Conservation (phyloP, 2,797 vertebrate species). For the Moxostoma hubbsi region DNA sequence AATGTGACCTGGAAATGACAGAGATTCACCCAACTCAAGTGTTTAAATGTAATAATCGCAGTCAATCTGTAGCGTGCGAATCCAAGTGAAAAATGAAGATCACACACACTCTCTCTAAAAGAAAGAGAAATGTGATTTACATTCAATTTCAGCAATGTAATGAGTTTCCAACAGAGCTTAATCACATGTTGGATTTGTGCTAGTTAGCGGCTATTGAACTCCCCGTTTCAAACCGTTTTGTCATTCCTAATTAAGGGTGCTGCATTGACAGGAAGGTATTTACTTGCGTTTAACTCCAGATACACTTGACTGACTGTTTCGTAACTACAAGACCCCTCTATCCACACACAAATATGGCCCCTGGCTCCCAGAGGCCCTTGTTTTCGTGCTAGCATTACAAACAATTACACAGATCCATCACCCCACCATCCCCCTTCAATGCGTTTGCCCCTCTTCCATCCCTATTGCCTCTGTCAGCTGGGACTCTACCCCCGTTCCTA, state of each 20-base stretch:
- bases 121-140: slow-evolving; percentile 37
- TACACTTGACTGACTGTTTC: slow-evolving; percentile 71
- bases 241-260: slow-evolving; percentile 68
- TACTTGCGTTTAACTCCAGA: slow-evolving; percentile 77
- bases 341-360: slow-evolving; percentile 33
- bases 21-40: background rate
- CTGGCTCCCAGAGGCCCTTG: slow-evolving; percentile 68
- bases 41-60: background rate
- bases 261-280: slow-evolving; percentile 78
- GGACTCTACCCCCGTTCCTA: slow-evolving; percentile 60
- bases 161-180: slow-evolving; percentile 55
- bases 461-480: slow-evolving; percentile 58
- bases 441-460: slow-evolving; percentile 60
- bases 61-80: background rate
- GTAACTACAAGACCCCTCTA: slow-evolving; percentile 59
- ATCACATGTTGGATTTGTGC: slow-evolving; percentile 54
- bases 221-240: slow-evolving; percentile 41
- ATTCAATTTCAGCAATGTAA: slow-evolving; percentile 42
- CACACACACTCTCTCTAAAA: background rate
- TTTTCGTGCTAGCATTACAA: slow-evolving; percentile 74
- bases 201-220: slow-evolving; percentile 50
- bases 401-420: slow-evolving; percentile 79
- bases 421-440: slow-evolving; percentile 67
- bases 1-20: background rate
- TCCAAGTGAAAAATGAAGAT: background rate